Evolutionary conservation across 2,888 invertebrate species (phyloP).

Genomic region (Eupeodes latifasciatus): DNA sequence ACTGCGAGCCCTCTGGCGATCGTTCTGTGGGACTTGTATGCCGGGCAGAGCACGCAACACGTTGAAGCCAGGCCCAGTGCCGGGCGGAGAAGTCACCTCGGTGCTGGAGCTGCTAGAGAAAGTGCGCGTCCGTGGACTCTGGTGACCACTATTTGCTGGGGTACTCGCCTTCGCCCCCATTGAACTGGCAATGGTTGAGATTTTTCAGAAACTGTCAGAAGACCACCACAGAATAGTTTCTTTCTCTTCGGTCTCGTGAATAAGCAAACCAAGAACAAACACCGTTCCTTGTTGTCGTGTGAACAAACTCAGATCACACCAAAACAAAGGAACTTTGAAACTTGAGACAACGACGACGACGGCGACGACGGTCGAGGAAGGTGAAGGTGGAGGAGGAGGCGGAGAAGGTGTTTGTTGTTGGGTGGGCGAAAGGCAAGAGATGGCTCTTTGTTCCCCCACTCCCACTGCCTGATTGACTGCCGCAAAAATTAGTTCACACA

Average conservation of each 20-base stretch:
- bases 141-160: conserved; percentile 87
- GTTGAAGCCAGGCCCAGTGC: conserved; percentile 86
- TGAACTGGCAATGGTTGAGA: conserved; percentile 33
- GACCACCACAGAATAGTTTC: neutral
- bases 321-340: conserved; percentile 66
- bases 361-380: neutral
- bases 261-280: conserved; percentile 1
- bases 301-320: conserved; percentile 54
- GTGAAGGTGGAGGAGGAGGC: neutral
- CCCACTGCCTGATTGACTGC: conserved; percentile 29
- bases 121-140: conserved; percentile 90
- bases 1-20: conserved; percentile 92
- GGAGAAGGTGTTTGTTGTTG: neutral
- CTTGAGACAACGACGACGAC: neutral
- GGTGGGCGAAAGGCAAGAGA: conserved; percentile 1
- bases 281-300: conserved; percentile 30
- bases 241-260: conserved; percentile 48
- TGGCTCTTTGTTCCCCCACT: conserved; percentile 42
- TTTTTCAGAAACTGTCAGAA: neutral
- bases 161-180: conserved; percentile 95
- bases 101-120: conserved; percentile 90
- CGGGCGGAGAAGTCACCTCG: conserved; percentile 85
- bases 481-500: conserved; percentile 32
- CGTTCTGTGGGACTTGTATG: conserved; percentile 87
- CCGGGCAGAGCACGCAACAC: conserved; percentile 89